Percentiles rank a stretch among this genome's conserved stretches.
Conservation (phyloP, 2,888 invertebrate genomes). For the Gryllus longicercus region DNA sequence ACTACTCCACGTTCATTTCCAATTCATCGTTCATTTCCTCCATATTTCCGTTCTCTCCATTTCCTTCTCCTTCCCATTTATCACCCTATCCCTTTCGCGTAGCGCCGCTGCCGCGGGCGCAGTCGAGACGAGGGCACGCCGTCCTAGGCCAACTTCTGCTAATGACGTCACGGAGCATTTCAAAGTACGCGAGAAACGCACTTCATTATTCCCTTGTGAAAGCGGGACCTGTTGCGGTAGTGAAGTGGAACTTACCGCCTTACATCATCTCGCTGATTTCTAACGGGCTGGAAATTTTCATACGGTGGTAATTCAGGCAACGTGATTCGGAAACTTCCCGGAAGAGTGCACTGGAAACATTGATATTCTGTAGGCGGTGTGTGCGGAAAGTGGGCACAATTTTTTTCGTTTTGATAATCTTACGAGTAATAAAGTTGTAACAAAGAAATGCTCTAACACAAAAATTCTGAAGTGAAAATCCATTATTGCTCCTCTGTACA, state of each 20-base stretch:
- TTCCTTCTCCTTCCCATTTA: neutral
- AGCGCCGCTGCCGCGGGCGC: neutral
- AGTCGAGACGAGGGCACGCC: neutral
- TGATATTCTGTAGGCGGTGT: too few species aligned
- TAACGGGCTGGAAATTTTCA: neutral
- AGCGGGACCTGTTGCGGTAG: neutral
- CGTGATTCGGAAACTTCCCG: too few species aligned
- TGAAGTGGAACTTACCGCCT: neutral
- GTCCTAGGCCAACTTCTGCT: neutral
- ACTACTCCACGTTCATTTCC: too few species aligned
- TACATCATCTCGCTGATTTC: neutral
- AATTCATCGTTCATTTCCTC: too few species aligned
- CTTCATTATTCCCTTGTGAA: slow-evolving; percentile 8
- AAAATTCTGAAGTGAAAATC: too few species aligned
- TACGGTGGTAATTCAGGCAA: neutral
- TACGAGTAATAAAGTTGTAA: too few species aligned
- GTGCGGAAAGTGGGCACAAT: too few species aligned
- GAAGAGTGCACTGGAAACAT: too few species aligned
- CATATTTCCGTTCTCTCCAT: neutral
- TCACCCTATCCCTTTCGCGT: too few species aligned
- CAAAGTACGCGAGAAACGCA: slow-evolving; percentile 17
- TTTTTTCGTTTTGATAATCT: too few species aligned
- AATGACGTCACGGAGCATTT: neutral
- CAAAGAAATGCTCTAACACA: too few species aligned
- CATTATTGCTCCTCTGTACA: too few species aligned